Conservation (phyloP, 1,140 invertebrate species). For the Philaenus spumarius region DNA sequence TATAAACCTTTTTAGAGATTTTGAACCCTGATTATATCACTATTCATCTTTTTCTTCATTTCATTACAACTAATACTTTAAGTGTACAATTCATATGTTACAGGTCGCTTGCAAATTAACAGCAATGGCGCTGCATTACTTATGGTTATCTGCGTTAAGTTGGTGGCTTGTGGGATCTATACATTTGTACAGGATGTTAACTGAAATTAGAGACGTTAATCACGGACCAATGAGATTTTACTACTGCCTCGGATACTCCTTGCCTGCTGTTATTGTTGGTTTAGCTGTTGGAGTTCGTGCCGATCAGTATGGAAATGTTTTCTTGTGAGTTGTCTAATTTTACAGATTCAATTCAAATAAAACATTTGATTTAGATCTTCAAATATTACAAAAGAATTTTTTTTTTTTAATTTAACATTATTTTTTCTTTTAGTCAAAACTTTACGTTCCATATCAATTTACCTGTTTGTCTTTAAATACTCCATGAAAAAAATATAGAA, state of each 20-base stretch:
- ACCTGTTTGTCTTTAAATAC: too few relatives aligned
- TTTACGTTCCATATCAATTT: too few relatives aligned
- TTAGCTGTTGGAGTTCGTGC: conserved; percentile 85
- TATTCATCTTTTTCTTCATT: too few relatives aligned
- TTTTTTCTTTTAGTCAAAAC: too few relatives aligned
- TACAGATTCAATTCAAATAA: background rate
- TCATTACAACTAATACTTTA: too few relatives aligned
- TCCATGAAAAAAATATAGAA: too few relatives aligned
- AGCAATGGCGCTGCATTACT: conserved; percentile 88
- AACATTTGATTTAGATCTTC: too few relatives aligned
- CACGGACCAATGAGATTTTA: conserved; percentile 92
- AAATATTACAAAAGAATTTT: too few relatives aligned
- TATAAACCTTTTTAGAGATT: too few relatives aligned
- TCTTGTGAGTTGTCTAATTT: conserved; percentile 65
- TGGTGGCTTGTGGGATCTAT: conserved; percentile 90
- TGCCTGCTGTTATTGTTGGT: conserved; percentile 86
- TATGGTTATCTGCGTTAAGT: conserved; percentile 80
- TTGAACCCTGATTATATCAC: too few relatives aligned
- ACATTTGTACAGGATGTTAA: conserved; percentile 90
- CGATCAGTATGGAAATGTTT: conserved; percentile 91
- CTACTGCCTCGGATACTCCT: conserved; percentile 90
- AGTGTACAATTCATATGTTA: background rate
- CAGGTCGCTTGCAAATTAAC: conserved; percentile 82
- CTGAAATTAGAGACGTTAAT: conserved; percentile 93
- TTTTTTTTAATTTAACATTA: too few relatives aligned